Conservation (phyloP, 1,140 invertebrate genomes). For the Drosophila bocqueti region DNA sequence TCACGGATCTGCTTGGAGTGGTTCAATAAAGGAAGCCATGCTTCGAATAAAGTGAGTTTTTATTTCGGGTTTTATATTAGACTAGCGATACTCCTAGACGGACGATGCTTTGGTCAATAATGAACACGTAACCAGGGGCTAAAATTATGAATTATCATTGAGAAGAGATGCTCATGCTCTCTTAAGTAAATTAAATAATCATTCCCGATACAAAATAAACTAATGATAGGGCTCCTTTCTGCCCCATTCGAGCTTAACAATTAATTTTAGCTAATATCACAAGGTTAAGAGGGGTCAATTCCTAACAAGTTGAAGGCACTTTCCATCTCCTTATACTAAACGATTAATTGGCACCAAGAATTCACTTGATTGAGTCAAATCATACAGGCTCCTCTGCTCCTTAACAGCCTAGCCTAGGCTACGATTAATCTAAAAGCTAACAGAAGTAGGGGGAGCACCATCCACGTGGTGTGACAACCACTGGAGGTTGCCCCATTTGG, state of each 20-base stretch:
- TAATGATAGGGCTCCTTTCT: background rate
- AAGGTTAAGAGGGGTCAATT: constrained; percentile 72
- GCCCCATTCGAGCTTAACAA: constrained; percentile 27
- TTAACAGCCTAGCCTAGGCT: constrained; percentile 26
- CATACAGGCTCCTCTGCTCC: constrained; percentile 37
- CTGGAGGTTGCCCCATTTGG: constrained; percentile 37
- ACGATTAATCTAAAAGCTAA: constrained; percentile 32
- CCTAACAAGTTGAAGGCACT: constrained; percentile 67
- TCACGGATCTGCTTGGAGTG: constrained; percentile 29
- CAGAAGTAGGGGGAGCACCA: constrained; percentile 26
- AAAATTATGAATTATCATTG: constrained; percentile 3
- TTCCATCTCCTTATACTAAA: constrained; percentile 54
- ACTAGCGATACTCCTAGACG: constrained; percentile 55
- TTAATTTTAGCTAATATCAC: constrained; percentile 75
- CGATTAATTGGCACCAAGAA: constrained; percentile 84
- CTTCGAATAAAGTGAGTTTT: constrained; percentile 34
- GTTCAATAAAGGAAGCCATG: constrained; percentile 59
- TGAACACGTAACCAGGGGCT: constrained; percentile 35
- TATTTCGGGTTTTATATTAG: constrained; percentile 50
- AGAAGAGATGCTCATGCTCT: background rate
- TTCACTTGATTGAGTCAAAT: constrained; percentile 78
- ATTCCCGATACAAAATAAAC: constrained; percentile 15
- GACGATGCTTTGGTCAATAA: constrained; percentile 59
- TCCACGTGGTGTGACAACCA: constrained; percentile 10
- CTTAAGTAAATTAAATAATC: background rate